Evolutionary conservation across 2,113 vertebrate genomes (phyloP).

Genomic region (Hemiscyllium ocellatum): DNA sequence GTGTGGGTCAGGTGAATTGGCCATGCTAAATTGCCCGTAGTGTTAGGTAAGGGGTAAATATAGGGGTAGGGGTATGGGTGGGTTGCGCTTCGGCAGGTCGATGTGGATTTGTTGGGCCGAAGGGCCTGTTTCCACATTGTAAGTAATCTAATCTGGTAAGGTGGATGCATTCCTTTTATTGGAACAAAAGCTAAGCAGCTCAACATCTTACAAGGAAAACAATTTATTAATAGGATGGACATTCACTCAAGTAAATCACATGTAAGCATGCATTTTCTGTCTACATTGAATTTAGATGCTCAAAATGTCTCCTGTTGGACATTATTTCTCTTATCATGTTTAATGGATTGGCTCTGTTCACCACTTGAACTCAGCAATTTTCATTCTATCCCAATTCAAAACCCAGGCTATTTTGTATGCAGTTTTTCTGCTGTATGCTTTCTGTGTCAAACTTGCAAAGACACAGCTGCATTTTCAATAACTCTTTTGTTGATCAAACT

Average conservation of each 20-base stretch:
- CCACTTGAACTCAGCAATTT: background rate
- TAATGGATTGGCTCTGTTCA: background rate
- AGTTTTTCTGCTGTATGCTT: background rate
- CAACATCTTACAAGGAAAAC: background rate
- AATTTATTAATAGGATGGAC: background rate
- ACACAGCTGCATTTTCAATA: constrained; percentile 7
- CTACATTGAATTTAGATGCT: background rate
- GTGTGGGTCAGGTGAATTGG: no score
- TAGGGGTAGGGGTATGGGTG: no score
- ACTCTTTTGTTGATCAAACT: background rate
- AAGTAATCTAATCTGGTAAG: no score
- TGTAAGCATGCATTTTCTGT: background rate
- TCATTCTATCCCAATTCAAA: background rate
- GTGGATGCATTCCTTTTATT: background rate
- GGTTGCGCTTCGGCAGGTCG: no score
- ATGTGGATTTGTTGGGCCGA: no score
- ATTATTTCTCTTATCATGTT: background rate
- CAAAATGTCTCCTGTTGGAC: background rate
- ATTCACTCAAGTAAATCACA: background rate
- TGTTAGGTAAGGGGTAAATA: no score
- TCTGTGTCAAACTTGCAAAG: background rate
- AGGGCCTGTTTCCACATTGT: no score
- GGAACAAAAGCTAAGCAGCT: background rate
- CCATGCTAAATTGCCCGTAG: no score
- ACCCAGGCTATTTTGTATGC: background rate